These are phyloP conservation scores for Morelia viridis DNA, from an alignment of 2,797 vertebrate species.

Conservation along the genomic window DNA sequence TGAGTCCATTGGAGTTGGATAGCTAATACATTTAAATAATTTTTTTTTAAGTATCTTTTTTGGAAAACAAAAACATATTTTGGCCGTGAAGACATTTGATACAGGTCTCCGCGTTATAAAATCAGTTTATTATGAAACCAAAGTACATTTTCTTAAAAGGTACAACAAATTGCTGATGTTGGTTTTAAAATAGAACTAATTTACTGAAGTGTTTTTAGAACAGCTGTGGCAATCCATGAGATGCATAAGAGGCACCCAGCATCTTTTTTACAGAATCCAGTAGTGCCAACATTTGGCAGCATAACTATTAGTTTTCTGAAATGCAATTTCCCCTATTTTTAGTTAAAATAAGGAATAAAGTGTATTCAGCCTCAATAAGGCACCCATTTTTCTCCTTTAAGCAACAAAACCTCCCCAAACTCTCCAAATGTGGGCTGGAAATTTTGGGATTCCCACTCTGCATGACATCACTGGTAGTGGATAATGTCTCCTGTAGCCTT, in stretches of 20 bases:
- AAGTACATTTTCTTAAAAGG: neutral
- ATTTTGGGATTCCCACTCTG: neutral
- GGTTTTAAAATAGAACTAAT: neutral
- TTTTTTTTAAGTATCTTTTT: neutral
- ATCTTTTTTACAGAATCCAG: neutral
- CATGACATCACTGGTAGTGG: neutral
- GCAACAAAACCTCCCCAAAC: neutral
- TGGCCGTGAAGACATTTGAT: neutral
- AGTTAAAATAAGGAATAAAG: neutral
- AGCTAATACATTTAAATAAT: neutral
- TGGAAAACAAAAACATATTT: neutral
- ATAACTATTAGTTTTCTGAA: neutral
- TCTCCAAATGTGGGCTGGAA: neutral
- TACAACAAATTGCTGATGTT: neutral
- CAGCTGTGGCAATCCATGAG: neutral
- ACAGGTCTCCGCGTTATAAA: neutral
- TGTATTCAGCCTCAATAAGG: neutral
- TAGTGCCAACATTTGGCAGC: neutral
- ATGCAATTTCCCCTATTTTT: neutral
- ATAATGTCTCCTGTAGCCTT: neutral
- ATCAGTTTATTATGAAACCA: neutral
- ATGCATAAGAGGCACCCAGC: neutral
- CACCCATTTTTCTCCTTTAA: neutral
- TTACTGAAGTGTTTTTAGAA: neutral
- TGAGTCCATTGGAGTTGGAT: neutral